Conservation (phyloP, 2,797 vertebrate genomes). For the Sebastes melanostomus region DNA sequence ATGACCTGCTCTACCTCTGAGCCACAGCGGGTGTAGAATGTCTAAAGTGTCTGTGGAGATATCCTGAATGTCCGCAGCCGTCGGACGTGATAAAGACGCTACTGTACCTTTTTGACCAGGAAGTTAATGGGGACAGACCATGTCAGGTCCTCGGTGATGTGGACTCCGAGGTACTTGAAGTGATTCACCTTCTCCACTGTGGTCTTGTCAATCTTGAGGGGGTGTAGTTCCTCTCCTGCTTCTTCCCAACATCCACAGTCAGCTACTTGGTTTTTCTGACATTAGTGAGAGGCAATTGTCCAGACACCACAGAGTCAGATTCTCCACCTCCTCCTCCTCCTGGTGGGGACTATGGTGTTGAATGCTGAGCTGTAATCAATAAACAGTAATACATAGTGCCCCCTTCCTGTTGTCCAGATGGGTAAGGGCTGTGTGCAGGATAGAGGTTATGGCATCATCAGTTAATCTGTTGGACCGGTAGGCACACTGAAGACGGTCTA, state of each 20-base stretch:
- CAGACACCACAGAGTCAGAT: no score
- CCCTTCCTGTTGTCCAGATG: background rate
- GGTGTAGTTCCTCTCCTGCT: background rate
- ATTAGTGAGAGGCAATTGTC: background rate
- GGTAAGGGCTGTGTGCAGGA: background rate
- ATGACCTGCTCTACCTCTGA: no score
- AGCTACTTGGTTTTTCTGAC: background rate
- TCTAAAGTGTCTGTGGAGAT: no score
- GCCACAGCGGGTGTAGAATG: no score
- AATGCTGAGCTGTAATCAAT: background rate
- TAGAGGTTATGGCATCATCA: background rate
- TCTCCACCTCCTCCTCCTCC: background rate
- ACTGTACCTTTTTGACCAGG: background rate
- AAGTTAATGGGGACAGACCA: background rate
- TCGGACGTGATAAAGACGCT: background rate
- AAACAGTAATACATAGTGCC: background rate
- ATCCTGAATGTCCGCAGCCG: no score
- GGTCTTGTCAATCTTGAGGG: no score
- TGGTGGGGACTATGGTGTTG: background rate
- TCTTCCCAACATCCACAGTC: background rate
- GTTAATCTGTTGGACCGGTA: background rate
- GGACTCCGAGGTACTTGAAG: background rate
- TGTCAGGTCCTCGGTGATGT: background rate
- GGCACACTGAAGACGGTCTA: background rate
- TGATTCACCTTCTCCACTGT: background rate